Evolutionary conservation across 2,888 invertebrate genomes (phyloP).

Genomic region (Trisateles emortualis): DNA sequence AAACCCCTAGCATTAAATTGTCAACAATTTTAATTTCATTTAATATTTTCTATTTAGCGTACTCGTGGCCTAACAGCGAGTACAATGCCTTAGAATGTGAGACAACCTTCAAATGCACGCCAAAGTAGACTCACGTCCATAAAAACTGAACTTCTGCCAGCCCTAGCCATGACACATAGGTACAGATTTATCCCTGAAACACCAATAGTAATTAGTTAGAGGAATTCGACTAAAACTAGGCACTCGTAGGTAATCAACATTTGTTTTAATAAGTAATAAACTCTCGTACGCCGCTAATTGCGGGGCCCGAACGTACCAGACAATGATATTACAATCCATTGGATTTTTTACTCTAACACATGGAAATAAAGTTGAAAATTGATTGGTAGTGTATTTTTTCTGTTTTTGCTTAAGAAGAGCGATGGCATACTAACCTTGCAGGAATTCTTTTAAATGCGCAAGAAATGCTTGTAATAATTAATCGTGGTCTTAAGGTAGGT

Average conservation of each 20-base stretch:
- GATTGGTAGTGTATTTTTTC: not conserved
- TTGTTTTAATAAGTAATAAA: conserved; percentile 39
- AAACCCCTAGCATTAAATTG: too few species aligned
- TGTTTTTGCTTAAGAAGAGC: not conserved
- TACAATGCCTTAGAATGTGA: too few species aligned
- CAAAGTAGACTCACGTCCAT: too few species aligned
- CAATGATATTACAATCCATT: conserved; percentile 1
- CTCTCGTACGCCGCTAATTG: conserved; percentile 24
- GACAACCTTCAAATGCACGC: too few species aligned
- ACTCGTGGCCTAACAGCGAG: too few species aligned
- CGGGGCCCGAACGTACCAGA: conserved; percentile 19
- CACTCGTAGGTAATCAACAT: conserved; percentile 29
- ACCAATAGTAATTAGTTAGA: conserved; percentile 20
- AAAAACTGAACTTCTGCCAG: not conserved
- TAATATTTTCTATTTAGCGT: too few species aligned
- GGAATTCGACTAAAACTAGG: conserved; percentile 13
- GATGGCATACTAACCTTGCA: not conserved
- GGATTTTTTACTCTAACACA: conserved; percentile 5
- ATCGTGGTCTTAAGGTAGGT: not conserved
- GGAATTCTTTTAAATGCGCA: not conserved
- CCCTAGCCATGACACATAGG: not conserved
- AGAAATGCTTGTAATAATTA: not conserved
- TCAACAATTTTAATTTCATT: too few species aligned
- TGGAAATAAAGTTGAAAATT: not conserved
- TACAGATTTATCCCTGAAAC: conserved; percentile 3